Conservation (phyloP, 1,140 invertebrate species). For the Diuraphis noxia region DNA sequence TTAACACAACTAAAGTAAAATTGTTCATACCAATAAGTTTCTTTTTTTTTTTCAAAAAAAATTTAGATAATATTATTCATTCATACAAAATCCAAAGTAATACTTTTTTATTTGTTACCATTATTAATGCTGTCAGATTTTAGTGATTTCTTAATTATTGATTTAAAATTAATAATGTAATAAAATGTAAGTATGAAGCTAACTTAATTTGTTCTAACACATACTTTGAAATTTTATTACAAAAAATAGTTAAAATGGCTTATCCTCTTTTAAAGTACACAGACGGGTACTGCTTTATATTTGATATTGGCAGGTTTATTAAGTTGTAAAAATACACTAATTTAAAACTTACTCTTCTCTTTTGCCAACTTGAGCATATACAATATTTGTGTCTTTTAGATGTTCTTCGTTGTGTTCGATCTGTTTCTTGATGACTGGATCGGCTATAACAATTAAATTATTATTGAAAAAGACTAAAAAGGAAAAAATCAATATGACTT, state of each 20-base stretch:
- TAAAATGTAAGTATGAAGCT: background rate
- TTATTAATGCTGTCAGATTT: background rate
- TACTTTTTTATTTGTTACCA: background rate
- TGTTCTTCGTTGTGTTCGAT: background rate
- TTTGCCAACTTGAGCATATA: conserved; percentile 54
- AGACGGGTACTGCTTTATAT: too few species aligned
- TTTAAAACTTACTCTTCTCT: conserved; percentile 58
- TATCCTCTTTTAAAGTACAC: background rate
- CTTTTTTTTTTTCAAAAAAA: background rate
- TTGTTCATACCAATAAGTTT: background rate
- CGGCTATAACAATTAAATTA: background rate
- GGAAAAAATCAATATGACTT: background rate
- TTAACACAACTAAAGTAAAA: background rate
- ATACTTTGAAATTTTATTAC: background rate
- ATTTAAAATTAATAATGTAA: background rate
- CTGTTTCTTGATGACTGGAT: conserved; percentile 22
- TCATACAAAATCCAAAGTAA: background rate
- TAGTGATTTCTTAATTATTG: background rate
- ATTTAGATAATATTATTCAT: background rate
- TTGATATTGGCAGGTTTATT: background rate
- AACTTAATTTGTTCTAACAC: background rate
- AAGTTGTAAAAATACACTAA: conserved; percentile 55
- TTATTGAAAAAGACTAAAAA: background rate
- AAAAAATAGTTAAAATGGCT: background rate
- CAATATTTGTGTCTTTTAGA: conserved; percentile 22